phyloP scores from a whole-genome alignment of 2,888 invertebrate genomes.

The Automeris io region DNA sequence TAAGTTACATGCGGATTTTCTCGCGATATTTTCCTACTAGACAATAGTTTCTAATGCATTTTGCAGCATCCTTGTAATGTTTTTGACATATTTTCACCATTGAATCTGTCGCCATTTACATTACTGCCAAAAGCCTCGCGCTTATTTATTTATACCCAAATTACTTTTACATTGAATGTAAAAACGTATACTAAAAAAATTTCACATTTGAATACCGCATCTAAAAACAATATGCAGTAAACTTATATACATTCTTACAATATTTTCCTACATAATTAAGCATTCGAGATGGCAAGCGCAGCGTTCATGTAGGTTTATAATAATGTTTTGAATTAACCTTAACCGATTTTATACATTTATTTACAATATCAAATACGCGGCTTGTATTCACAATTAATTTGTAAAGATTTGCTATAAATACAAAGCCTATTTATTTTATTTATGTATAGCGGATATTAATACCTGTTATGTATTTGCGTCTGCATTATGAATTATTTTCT shows the following conservation, averaged over 20 bases:
- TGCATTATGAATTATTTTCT: too few species aligned
- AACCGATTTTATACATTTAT: slow-evolving; percentile 23
- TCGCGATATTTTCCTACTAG: too few species aligned
- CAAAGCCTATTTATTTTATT: too few species aligned
- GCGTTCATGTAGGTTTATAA: slow-evolving; percentile 15
- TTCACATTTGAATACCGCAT: background rate
- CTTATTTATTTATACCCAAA: too few species aligned
- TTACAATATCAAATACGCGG: slow-evolving; percentile 1
- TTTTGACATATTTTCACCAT: too few species aligned
- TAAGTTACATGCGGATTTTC: too few species aligned
- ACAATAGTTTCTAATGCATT: too few species aligned
- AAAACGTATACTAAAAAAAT: too few species aligned
- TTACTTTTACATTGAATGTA: too few species aligned
- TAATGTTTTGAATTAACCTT: slow-evolving; percentile 26
- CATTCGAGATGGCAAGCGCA: slow-evolving; percentile 18
- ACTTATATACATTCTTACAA: slow-evolving; percentile 12
- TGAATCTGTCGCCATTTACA: too few species aligned
- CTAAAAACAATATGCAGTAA: slow-evolving; percentile 1
- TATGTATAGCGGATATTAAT: background rate
- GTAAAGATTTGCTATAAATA: background rate
- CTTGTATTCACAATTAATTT: background rate
- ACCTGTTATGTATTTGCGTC: background rate
- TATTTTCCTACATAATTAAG: slow-evolving; percentile 24
- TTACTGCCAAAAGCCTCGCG: too few species aligned
- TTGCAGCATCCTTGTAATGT: too few species aligned